A percentile compares a stretch with the other conserved stretches of the same genome.
phyloP scores from a whole-genome alignment of 2,888 invertebrate species.

The Amorpha juglandis region DNA sequence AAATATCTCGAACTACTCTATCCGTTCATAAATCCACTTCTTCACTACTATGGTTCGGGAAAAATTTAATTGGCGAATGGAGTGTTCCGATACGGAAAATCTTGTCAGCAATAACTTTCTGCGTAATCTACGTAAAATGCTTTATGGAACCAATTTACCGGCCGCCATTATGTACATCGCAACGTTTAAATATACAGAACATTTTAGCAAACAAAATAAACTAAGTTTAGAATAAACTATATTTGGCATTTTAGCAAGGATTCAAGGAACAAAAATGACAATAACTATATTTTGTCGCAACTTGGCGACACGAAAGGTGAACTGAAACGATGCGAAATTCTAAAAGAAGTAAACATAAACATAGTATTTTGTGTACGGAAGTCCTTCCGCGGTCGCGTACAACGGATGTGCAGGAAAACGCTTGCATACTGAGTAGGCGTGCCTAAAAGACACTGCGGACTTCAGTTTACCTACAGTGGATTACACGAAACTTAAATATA shows the following conservation, averaged over 20 bases:
- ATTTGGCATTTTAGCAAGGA: constrained; percentile 45
- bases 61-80: constrained; percentile 23
- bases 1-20: constrained; percentile 81
- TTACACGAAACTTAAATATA: constrained; percentile 81
- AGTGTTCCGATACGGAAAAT: constrained; percentile 12
- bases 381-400: constrained; percentile 80
- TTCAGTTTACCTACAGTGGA: constrained; percentile 78
- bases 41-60: constrained; percentile 29
- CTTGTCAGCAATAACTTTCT: constrained; percentile 23
- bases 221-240: constrained; percentile 27
- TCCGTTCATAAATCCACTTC: constrained; percentile 73
- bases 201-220: constrained; percentile 18
- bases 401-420: constrained; percentile 82
- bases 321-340: constrained; percentile 73
- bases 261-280: constrained; percentile 62
- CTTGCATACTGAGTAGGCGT: constrained; percentile 84
- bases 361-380: constrained; percentile 82
- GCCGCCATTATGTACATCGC: constrained; percentile 20
- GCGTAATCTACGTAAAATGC: constrained; percentile 1
- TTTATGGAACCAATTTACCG: constrained; percentile 5
- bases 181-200: constrained; percentile 21
- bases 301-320: constrained; percentile 78
- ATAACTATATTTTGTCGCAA: constrained; percentile 74
- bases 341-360: constrained; percentile 80
- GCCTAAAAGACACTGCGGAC: constrained; percentile 83